Percentiles rank a stretch among this genome's conserved stretches.
Conservation (phyloP, 2,113 vertebrate genomes). For the Thomomys bottae region DNA sequence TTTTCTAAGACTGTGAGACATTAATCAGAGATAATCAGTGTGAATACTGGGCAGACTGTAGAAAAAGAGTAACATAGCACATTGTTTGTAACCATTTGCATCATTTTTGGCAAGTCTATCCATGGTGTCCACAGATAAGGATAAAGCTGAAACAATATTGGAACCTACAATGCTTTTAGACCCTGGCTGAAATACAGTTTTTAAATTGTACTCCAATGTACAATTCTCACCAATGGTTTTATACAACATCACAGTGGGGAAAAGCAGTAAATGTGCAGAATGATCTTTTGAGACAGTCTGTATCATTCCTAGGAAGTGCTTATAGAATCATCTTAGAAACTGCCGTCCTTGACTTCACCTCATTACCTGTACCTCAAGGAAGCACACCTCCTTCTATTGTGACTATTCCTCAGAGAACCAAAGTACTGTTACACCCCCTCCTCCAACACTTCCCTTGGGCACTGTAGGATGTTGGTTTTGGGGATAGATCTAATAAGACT, state of each 20-base stretch:
- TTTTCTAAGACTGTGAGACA: slow-evolving; percentile 13
- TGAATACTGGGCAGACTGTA: not conserved
- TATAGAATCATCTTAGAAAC: not conserved
- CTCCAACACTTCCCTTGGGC: no score
- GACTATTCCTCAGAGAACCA: not conserved
- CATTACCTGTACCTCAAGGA: not conserved
- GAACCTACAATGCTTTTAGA: slow-evolving; percentile 53
- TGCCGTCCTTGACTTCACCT: not conserved
- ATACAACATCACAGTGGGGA: slow-evolving; percentile 37
- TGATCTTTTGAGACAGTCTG: not conserved
- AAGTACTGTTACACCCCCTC: not conserved
- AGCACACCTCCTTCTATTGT: slow-evolving; percentile 32
- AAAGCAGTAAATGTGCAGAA: slow-evolving; percentile 50
- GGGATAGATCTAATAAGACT: not conserved
- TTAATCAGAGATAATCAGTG: slow-evolving; percentile 30
- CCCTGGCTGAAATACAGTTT: slow-evolving; percentile 56
- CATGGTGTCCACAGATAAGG: not conserved
- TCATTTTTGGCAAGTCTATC: not conserved
- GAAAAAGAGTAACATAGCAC: not conserved
- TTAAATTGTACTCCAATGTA: slow-evolving; percentile 68
- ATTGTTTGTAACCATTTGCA: not conserved
- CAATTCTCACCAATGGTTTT: slow-evolving; percentile 62
- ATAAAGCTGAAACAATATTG: slow-evolving; percentile 33
- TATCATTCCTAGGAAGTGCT: not conserved
- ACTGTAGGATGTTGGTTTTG: not conserved